A percentile compares a stretch with the other conserved stretches of the same genome.
Conservation (phyloP, 2,888 invertebrate genomes). For the Branchinecta sandiegonensis region DNA sequence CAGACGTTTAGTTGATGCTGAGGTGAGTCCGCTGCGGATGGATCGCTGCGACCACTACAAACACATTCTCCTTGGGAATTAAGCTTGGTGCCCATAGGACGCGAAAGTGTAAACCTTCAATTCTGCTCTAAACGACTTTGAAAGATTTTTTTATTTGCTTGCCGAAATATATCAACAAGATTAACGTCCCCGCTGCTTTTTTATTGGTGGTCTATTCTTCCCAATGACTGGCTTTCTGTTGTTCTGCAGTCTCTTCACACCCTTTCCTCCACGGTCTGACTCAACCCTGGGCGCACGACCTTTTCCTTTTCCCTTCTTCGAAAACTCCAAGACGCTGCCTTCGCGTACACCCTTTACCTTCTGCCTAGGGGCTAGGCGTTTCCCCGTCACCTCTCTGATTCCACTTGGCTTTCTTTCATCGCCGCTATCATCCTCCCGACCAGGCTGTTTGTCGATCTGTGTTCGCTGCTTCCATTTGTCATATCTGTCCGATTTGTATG, state of each 20-base stretch:
- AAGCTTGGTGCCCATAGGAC: no score
- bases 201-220: no score
- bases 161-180: no score
- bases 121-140: no score
- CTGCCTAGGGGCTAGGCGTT: background rate
- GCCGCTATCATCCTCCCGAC: constrained; percentile 28
- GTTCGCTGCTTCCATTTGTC: constrained; percentile 68
- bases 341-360: constrained; percentile 1
- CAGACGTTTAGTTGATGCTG: no score
- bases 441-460: constrained; percentile 36
- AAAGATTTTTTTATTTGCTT: no score
- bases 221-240: background rate
- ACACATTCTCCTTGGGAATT: no score
- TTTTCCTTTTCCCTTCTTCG: constrained; percentile 7
- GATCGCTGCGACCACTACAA: no score
- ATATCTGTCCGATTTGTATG: constrained; percentile 82
- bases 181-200: no score
- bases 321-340: constrained; percentile 2
- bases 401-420: constrained; percentile 11
- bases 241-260: constrained; percentile 13
- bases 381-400: constrained; percentile 3
- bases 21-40: no score
- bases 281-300: background rate
- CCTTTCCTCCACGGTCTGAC: background rate
- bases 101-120: no score